Percentiles rank a stretch among this genome's conserved stretches.
Evolutionary conservation across 2,113 vertebrate genomes (phyloP).

Genomic region (Chiloscyllium plagiosum): DNA sequence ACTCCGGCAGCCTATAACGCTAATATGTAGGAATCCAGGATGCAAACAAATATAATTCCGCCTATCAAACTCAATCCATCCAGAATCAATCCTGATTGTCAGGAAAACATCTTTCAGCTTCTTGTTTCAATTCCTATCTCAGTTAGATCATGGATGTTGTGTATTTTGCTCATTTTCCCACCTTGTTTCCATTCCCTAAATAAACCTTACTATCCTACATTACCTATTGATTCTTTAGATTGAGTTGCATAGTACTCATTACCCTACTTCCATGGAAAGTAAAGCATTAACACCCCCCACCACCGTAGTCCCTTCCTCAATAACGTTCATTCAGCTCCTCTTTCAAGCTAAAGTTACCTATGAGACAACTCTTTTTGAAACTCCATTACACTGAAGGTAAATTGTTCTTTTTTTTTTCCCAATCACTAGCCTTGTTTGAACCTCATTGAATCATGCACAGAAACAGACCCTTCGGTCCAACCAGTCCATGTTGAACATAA

Average conservation of each 20-base stretch:
- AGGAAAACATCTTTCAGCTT: background rate
- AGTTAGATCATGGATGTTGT: background rate
- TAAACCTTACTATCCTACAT: background rate
- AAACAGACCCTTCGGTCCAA: too few relatives aligned
- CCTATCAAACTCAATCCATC: background rate
- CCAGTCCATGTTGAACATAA: too few relatives aligned
- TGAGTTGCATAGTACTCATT: background rate
- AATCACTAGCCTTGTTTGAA: background rate
- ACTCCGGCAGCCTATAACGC: too few relatives aligned
- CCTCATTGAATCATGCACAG: background rate
- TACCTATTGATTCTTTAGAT: background rate
- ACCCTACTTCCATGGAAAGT: background rate
- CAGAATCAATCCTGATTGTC: background rate
- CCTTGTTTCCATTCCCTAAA: background rate
- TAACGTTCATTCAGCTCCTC: background rate
- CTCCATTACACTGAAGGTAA: background rate
- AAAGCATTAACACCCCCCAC: background rate
- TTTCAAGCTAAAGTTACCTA: background rate
- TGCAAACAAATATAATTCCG: background rate
- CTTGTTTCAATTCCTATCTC: background rate
- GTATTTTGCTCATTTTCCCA: background rate
- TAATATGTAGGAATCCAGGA: background rate
- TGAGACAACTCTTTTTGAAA: background rate
- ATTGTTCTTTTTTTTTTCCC: background rate
- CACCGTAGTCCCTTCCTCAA: background rate